Conservation (phyloP, 1,140 invertebrate genomes). For the Nomia melanderi region DNA sequence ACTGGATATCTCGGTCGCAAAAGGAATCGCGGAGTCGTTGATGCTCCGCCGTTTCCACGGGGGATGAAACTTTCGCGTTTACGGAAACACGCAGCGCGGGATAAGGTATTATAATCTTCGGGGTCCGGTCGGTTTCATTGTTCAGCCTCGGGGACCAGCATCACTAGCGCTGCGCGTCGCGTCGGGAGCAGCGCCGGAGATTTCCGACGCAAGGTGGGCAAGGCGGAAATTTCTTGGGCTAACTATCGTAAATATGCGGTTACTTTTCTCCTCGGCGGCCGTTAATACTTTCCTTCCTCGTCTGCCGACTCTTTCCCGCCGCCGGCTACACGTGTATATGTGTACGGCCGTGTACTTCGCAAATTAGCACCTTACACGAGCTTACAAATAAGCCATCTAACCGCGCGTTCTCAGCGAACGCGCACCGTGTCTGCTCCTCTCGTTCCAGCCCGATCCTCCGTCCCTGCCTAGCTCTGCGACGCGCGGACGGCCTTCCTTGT, state of each 20-base stretch:
- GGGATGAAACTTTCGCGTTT: background rate
- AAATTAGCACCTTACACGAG: constrained; percentile 66
- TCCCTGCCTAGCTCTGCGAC: background rate
- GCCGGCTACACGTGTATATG: constrained; percentile 32
- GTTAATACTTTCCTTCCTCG: constrained; percentile 1
- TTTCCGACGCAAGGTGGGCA: constrained; percentile 18
- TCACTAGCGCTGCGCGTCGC: background rate
- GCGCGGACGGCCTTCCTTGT: background rate
- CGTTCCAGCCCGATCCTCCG: background rate
- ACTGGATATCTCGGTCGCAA: too few species aligned
- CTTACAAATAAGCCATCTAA: constrained; percentile 59
- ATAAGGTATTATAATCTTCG: background rate
- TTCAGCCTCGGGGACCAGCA: background rate
- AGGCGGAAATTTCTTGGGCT: constrained; percentile 37
- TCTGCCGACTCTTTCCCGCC: background rate
- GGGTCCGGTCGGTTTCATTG: background rate
- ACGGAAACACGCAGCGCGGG: background rate
- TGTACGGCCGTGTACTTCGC: constrained; percentile 56
- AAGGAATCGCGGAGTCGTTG: too few species aligned
- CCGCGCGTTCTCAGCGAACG: constrained; percentile 29
- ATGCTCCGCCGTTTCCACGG: background rate
- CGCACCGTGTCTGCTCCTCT: constrained; percentile 21
- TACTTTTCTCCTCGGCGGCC: constrained; percentile 3
- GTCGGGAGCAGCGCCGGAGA: background rate
- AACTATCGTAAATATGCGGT: constrained; percentile 10